A percentile compares a stretch with the other conserved stretches of the same genome.
Conservation (phyloP, 2,113 vertebrate species). For the Polyodon spathula region DNA sequence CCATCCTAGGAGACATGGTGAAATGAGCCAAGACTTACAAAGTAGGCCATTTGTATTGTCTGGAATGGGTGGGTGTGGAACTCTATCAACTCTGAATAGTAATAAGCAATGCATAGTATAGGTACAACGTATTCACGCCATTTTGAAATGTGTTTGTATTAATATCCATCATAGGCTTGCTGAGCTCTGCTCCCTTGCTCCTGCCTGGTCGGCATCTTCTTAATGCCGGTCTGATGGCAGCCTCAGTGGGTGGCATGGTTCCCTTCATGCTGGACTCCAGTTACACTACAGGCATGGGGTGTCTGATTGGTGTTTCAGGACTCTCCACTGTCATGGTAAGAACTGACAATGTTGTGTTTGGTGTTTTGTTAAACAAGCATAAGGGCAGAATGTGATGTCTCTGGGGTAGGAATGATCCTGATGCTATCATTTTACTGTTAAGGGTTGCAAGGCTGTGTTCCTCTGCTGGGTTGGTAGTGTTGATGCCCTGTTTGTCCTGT, state of each 20-base stretch:
- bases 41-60: constrained; percentile 2
- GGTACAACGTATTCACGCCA: background rate
- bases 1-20: constrained; percentile 5
- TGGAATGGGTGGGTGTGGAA: too few species aligned
- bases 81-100: too few species aligned
- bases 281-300: constrained; percentile 57
- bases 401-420: too few species aligned
- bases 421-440: too few species aligned
- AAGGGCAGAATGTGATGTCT: background rate
- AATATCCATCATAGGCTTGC: constrained; percentile 40
- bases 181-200: constrained; percentile 52
- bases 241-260: constrained; percentile 54
- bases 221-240: constrained; percentile 59
- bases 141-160: background rate
- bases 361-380: too few species aligned
- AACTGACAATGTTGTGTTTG: background rate
- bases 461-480: too few species aligned
- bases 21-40: background rate
- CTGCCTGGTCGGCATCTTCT: constrained; percentile 60
- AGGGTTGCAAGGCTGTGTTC: too few species aligned
- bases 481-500: background rate
- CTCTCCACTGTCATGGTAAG: constrained; percentile 67
- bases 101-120: background rate
- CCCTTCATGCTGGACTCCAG: constrained; percentile 64
- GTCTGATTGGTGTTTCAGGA: constrained; percentile 56